Evolutionary conservation across 2,888 invertebrate species (phyloP), one percentile per base, ranked within the genome.

Genomic region (Caenorhabditis sp.): DNA sequence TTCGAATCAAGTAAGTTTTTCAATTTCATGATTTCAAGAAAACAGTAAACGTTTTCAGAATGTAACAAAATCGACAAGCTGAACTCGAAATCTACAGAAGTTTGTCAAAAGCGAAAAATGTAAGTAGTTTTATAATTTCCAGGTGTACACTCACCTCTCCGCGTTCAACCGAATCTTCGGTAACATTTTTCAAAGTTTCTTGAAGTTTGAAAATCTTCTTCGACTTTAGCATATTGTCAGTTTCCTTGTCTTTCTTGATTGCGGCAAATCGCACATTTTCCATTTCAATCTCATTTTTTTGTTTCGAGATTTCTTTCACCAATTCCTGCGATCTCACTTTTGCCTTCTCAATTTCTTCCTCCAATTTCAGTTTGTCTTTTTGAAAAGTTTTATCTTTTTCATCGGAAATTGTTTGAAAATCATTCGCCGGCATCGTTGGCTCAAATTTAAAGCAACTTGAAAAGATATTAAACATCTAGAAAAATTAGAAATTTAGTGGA

Each of bases 251-350:
- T 49, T 72, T 67, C 50, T 68, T 68, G 14, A 72, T 54, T n/a
- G 72, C 72, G 12, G 72, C 64, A 27, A 58, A 65, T 57, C 55
- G 51, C 24, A 72, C 72, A 64, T 65, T 68, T 55, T 72, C 72
- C 4, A 31, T 58, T 50, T 72, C 72, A 10, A 68, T 58, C 23
- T 60, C 37, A 21, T 53, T 43, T 50, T 68, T 67, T 23, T 53
- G 43, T n/a, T 58, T 36, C 1, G 65, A 64, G 5, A 72, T 68
- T 54, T 68, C 53, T 49, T 54, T 64, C 17, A 65, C 62, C 12
- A 72, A 23, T 10, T 21, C n/a, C 12, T 62, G 62, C 1, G 49
- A 57, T 54, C 68, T 65, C 21, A 58, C 8, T 23, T 53, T 55
- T 37, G 57, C 62, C 3, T 50, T 58, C n/a, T 57, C 61, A 17